These are phyloP conservation scores for Nomada ruficornis DNA, from an alignment of 2,888 invertebrate genomes.

Conservation along the genomic window DNA sequence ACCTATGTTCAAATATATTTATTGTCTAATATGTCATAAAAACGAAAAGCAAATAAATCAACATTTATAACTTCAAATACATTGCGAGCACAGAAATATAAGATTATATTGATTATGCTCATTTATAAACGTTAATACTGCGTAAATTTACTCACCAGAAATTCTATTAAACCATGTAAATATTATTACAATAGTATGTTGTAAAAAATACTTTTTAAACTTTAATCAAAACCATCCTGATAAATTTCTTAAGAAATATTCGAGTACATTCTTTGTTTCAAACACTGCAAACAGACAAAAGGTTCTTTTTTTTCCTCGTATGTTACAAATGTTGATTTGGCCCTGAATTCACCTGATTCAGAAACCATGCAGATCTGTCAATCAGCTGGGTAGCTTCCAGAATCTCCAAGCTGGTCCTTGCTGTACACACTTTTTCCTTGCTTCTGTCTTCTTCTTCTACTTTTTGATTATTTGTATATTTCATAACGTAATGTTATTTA, in stretches of 20 bases:
- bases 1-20: slow-evolving; percentile 61
- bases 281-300: slow-evolving; percentile 54
- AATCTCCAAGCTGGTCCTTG: slow-evolving; percentile 73
- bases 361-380: slow-evolving; percentile 80
- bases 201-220: slow-evolving; percentile 33
- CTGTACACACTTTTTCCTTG: slow-evolving; percentile 64
- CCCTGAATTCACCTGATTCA: slow-evolving; percentile 84
- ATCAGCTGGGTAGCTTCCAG: slow-evolving; percentile 76
- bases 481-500: slow-evolving; percentile 65
- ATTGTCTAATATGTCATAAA: slow-evolving; percentile 65
- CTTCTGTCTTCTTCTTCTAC: slow-evolving; percentile 79
- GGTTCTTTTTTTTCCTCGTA: slow-evolving; percentile 43
- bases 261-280: slow-evolving; percentile 40
- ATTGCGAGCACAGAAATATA: slow-evolving; percentile 28
- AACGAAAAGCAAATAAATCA: slow-evolving; percentile 77
- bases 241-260: slow-evolving; percentile 40
- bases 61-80: slow-evolving; percentile 77
- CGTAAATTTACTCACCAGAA: slow-evolving; percentile 62
- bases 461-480: slow-evolving; percentile 71
- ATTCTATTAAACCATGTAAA: slow-evolving; percentile 39
- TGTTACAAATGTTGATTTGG: slow-evolving; percentile 83
- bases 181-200: slow-evolving; percentile 60
- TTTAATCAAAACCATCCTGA: slow-evolving; percentile 34
- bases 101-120: slow-evolving; percentile 15
- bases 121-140: slow-evolving; percentile 24